Evolutionary conservation across 2,888 invertebrate genomes (phyloP).

Genomic region (Hirtodrosophila trivittata): DNA sequence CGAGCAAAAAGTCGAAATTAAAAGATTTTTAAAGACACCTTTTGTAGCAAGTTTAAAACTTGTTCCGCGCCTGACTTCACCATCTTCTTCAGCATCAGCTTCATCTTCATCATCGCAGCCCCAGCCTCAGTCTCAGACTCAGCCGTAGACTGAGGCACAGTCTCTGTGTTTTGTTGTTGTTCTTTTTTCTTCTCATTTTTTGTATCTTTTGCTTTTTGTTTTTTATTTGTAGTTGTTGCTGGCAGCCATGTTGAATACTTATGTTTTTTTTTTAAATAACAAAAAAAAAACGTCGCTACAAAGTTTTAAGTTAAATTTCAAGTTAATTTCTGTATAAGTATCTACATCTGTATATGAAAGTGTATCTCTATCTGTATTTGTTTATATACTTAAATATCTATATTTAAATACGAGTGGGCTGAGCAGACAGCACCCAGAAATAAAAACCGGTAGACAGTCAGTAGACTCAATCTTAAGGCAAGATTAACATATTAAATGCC

Average conservation of each 20-base stretch:
- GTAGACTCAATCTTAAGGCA: conserved; percentile 1
- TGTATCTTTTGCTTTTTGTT: conserved; percentile 37
- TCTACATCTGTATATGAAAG: neutral
- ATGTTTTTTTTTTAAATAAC: conserved; percentile 65
- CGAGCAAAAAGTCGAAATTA: conserved; percentile 73
- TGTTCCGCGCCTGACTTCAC: conserved; percentile 70
- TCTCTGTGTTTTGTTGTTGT: conserved; percentile 36
- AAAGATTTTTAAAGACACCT: conserved; percentile 80
- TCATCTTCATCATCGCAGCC: conserved; percentile 18
- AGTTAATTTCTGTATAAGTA: conserved; percentile 43
- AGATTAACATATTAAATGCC: conserved; percentile 33
- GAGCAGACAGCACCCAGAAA: conserved; percentile 1
- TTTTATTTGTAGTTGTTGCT: conserved; percentile 56
- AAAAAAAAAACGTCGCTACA: conserved; percentile 47
- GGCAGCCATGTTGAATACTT: conserved; percentile 81
- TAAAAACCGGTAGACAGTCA: conserved; percentile 37
- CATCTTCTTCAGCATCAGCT: conserved; percentile 49
- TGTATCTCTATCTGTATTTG: conserved; percentile 11
- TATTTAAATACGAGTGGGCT: conserved; percentile 32
- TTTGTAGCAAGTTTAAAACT: conserved; percentile 79
- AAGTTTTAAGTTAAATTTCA: conserved; percentile 54
- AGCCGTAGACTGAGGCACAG: conserved; percentile 27
- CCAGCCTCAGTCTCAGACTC: conserved; percentile 23
- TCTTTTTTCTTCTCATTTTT: conserved; percentile 39
- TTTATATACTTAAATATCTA: conserved; percentile 36